Conservation (phyloP, 2,888 invertebrate species). For the Pachycephus smyrnensis region DNA sequence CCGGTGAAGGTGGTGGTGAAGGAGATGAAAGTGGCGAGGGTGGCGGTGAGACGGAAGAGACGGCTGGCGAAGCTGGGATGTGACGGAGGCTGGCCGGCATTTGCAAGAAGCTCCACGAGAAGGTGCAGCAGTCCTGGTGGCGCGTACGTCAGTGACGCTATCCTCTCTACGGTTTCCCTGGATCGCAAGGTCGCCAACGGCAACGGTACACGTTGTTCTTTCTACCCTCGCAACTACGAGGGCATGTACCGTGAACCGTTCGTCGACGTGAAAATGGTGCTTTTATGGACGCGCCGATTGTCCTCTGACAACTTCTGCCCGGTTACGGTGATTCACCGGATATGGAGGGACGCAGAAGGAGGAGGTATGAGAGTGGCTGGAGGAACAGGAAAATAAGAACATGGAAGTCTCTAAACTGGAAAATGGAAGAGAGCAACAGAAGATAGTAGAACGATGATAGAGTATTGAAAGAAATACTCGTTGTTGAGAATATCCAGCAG, state of each 20-base stretch:
- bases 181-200: slow-evolving; percentile 16
- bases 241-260: slow-evolving; percentile 2
- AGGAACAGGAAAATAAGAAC: too few relatives aligned
- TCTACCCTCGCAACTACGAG: background rate
- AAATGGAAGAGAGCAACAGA: too few relatives aligned
- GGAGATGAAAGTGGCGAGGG: slow-evolving; percentile 67
- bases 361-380: too few relatives aligned
- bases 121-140: slow-evolving; percentile 87
- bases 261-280: slow-evolving; percentile 1
- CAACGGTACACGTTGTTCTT: slow-evolving; percentile 17
- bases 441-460: too few relatives aligned
- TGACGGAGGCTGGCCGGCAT: slow-evolving; percentile 94
- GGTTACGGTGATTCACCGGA: background rate
- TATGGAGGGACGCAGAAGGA: too few relatives aligned
- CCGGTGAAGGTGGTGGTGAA: slow-evolving; percentile 67
- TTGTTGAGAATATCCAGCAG: too few relatives aligned
- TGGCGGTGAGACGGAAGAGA: slow-evolving; percentile 67
- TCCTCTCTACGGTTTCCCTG: slow-evolving; percentile 19
- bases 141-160: slow-evolving; percentile 78
- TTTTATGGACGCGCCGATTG: slow-evolving; percentile 12
- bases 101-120: slow-evolving; percentile 90
- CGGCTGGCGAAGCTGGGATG: slow-evolving; percentile 75
- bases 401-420: too few relatives aligned
- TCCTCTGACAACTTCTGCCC: slow-evolving; percentile 21
- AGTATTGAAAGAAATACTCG: too few relatives aligned